Evolutionary conservation across 2,888 invertebrate species (phyloP).

Genomic region (Periphyllus acericola): DNA sequence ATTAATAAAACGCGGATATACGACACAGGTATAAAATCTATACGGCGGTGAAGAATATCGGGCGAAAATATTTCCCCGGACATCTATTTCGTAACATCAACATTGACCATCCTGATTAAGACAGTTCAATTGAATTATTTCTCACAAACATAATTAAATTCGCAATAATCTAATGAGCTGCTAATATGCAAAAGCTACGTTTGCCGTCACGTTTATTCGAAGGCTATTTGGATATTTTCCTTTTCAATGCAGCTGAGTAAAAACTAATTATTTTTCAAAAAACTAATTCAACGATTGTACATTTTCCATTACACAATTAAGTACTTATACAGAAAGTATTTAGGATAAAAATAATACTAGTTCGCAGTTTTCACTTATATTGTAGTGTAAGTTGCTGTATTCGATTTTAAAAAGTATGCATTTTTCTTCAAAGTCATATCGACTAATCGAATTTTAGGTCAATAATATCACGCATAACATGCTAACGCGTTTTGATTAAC

Average conservation of each 20-base stretch:
- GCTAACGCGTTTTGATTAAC: too few relatives aligned
- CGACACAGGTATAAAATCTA: background rate
- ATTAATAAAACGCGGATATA: background rate
- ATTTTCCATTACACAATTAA: background rate
- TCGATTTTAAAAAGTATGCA: too few relatives aligned
- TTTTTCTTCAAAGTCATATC: too few relatives aligned
- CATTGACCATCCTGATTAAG: background rate
- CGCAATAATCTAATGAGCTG: background rate
- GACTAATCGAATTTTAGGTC: too few relatives aligned
- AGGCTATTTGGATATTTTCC: background rate
- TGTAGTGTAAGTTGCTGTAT: too few relatives aligned
- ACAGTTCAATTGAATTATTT: background rate
- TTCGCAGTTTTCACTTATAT: too few relatives aligned
- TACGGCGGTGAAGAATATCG: background rate
- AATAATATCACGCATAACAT: too few relatives aligned
- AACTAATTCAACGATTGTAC: background rate
- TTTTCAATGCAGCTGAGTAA: background rate
- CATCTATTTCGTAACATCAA: background rate
- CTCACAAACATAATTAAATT: constrained; percentile 7
- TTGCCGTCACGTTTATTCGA: background rate
- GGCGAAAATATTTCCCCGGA: background rate
- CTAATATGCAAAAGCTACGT: constrained; percentile 3
- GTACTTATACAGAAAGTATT: too few relatives aligned
- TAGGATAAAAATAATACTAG: too few relatives aligned
- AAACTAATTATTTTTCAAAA: background rate